Conservation (phyloP, 2,888 invertebrate genomes). For the Tethea ocularis region DNA sequence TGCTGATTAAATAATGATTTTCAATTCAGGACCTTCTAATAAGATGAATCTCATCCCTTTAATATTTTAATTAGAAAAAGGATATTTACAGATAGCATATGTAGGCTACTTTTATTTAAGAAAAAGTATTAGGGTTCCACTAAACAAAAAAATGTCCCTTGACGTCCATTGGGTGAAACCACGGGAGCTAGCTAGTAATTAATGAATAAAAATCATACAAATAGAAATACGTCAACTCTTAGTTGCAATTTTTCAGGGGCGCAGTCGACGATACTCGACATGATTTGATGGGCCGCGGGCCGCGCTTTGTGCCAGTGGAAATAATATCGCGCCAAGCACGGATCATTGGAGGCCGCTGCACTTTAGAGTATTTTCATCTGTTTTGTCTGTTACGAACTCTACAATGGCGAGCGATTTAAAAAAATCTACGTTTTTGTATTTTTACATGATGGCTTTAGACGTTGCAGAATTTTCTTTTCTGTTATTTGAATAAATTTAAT, state of each 20-base stretch:
- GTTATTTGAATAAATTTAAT: too few relatives aligned
- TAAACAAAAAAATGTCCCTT: too few relatives aligned
- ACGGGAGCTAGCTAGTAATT: too few relatives aligned
- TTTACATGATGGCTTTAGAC: conserved; percentile 23
- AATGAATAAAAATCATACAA: conserved; percentile 2
- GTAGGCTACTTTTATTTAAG: too few relatives aligned
- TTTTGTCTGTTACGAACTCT: conserved; percentile 42
- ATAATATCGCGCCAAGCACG: conserved; percentile 62
- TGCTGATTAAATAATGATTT: too few relatives aligned
- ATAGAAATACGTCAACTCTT: conserved; percentile 20
- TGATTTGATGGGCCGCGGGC: conserved; percentile 66
- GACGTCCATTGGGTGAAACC: neutral
- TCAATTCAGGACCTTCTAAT: too few relatives aligned
- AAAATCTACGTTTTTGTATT: conserved; percentile 16
- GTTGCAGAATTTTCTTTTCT: neutral
- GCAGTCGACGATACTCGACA: conserved; percentile 33
- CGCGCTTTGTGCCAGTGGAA: conserved; percentile 55
- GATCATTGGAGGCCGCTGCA: conserved; percentile 65
- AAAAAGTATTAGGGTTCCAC: too few relatives aligned
- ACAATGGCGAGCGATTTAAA: conserved; percentile 67
- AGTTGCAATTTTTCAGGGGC: conserved; percentile 60
- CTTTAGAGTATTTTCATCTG: conserved; percentile 67
- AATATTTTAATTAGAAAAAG: too few relatives aligned
- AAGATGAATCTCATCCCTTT: too few relatives aligned
- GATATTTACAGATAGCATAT: too few relatives aligned